Conservation (phyloP, 2,888 invertebrate species). For the Notodonta dromedarius region DNA sequence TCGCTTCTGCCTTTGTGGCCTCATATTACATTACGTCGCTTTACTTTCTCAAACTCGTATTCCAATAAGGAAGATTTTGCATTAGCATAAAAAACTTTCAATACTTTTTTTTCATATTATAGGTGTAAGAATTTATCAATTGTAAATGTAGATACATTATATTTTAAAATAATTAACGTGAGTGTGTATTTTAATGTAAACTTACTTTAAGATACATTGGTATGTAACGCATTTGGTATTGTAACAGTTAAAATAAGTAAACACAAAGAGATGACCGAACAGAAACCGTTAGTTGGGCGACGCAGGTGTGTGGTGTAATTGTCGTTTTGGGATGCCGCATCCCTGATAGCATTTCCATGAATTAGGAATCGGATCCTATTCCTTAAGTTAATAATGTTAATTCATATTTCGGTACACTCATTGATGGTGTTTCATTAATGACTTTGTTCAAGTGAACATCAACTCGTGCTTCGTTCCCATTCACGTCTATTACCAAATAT, state of each 20-base stretch:
- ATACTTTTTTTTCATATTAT: too few species aligned
- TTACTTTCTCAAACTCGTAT: too few species aligned
- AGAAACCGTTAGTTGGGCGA: constrained; percentile 52
- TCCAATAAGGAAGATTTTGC: too few species aligned
- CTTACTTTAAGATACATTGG: neutral
- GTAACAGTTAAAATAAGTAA: constrained; percentile 49
- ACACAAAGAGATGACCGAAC: constrained; percentile 50
- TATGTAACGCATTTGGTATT: constrained; percentile 13
- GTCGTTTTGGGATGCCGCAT: constrained; percentile 38
- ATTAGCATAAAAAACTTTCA: too few species aligned
- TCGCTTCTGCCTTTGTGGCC: constrained; percentile 53
- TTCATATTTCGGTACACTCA: constrained; percentile 1
- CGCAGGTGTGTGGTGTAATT: constrained; percentile 53
- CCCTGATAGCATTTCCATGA: constrained; percentile 34
- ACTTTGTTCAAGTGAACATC: constrained; percentile 20
- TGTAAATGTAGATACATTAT: too few species aligned
- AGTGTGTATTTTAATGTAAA: neutral
- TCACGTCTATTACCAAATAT: constrained; percentile 64
- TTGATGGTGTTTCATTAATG: constrained; percentile 10
- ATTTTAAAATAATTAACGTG: neutral
- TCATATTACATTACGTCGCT: constrained; percentile 6
- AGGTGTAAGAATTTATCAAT: too few species aligned
- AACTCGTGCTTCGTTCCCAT: constrained; percentile 41
- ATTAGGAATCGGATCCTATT: constrained; percentile 12
- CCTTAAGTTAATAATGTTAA: constrained; percentile 7